These are phyloP conservation scores for Kradibia gibbosae DNA, from an alignment of 1,140 invertebrate genomes.

Conservation along the genomic window DNA sequence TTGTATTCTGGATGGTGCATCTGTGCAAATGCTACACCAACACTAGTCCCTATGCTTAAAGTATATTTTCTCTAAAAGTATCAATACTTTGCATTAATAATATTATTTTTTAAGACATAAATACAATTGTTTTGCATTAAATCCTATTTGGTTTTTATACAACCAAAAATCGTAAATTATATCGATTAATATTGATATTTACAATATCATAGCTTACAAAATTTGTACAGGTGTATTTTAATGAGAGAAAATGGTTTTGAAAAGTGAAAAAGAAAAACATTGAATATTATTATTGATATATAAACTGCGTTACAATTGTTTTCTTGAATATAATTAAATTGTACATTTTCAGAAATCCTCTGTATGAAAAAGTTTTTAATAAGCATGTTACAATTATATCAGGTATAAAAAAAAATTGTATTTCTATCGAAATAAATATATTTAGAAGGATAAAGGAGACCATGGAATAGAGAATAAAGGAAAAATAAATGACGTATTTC, in stretches of 20 bases:
- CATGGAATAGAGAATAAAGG: slow-evolving; percentile 13
- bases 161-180: too few relatives aligned
- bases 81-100: too few relatives aligned
- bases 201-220: too few relatives aligned
- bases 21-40: not conserved
- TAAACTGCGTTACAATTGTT: slow-evolving; percentile 42
- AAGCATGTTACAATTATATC: slow-evolving; percentile 41
- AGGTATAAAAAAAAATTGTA: slow-evolving; percentile 34
- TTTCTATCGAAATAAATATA: slow-evolving; percentile 39
- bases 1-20: not conserved
- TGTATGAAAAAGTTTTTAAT: slow-evolving; percentile 27
- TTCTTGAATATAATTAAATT: slow-evolving; percentile 41
- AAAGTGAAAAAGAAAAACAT: slow-evolving; percentile 1
- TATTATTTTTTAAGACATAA: too few relatives aligned
- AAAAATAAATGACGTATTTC: slow-evolving; percentile 31
- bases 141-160: too few relatives aligned
- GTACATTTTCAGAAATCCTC: slow-evolving; percentile 27
- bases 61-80: not conserved
- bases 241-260: slow-evolving; percentile 12
- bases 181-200: too few relatives aligned
- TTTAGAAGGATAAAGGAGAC: not conserved
- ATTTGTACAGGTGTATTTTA: not conserved
- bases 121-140: too few relatives aligned
- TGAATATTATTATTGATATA: slow-evolving; percentile 19
- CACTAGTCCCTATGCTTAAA: not conserved